These are phyloP conservation scores for Lepidurus couesii DNA, from an alignment of 1,140 invertebrate genomes.

Conservation along the genomic window DNA sequence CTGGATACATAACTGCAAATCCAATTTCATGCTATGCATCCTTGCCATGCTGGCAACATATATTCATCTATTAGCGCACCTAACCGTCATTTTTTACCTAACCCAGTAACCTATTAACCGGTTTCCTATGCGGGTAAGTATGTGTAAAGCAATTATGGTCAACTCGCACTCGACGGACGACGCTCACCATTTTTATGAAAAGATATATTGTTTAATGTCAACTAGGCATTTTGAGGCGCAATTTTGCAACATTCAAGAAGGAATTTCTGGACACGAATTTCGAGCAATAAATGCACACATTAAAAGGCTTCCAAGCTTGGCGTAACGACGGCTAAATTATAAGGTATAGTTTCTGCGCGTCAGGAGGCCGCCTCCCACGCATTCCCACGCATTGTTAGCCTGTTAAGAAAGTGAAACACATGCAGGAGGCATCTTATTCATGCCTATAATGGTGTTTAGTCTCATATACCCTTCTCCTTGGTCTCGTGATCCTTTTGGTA, in stretches of 20 bases:
- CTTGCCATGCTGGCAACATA: slow-evolving; percentile 1
- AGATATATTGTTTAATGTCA: not conserved
- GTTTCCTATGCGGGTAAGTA: not conserved
- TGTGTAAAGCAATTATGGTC: not conserved
- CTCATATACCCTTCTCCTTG: not conserved
- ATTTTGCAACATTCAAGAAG: too few relatives aligned
- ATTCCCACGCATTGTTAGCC: not conserved
- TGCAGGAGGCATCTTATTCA: not conserved
- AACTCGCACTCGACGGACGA: not conserved
- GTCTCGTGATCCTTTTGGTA: not conserved
- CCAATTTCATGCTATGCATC: slow-evolving; percentile 10
- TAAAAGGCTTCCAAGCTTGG: too few relatives aligned
- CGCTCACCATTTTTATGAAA: not conserved
- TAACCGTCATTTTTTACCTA: not conserved
- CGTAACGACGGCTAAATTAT: too few relatives aligned
- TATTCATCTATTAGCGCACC: not conserved
- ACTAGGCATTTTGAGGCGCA: too few relatives aligned
- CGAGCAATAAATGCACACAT: too few relatives aligned
- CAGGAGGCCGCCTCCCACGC: slow-evolving; percentile 2
- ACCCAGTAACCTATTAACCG: not conserved
- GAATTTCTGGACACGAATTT: too few relatives aligned
- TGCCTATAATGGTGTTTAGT: slow-evolving; percentile 15
- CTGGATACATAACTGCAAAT: slow-evolving; percentile 10
- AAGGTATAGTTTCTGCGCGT: not conserved
- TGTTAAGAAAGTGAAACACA: slow-evolving; percentile 22